Evolutionary conservation across 2,888 invertebrate genomes (phyloP).

Genomic region (Candidula unifasciata): DNA sequence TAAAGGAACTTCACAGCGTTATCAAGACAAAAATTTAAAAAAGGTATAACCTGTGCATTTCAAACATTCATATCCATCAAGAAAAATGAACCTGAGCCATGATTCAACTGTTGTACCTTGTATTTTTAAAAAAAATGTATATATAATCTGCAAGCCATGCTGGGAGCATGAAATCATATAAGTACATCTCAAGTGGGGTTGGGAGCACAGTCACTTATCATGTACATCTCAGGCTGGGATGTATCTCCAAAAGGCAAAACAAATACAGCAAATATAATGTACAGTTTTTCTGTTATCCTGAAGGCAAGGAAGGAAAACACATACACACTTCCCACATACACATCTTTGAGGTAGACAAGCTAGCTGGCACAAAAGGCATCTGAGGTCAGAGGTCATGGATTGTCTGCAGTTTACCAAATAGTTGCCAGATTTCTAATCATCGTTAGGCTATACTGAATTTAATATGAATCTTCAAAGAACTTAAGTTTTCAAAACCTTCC

Average conservation of each 20-base stretch:
- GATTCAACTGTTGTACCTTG: no score
- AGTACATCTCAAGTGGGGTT: not conserved
- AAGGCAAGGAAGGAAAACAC: not conserved
- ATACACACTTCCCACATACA: not conserved
- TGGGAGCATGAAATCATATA: no score
- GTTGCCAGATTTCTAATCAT: not conserved
- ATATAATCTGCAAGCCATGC: no score
- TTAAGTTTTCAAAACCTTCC: no score
- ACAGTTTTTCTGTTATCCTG: not conserved
- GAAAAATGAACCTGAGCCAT: no score
- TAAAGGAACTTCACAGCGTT: no score
- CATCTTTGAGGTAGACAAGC: not conserved
- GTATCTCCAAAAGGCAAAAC: not conserved
- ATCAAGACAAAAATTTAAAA: no score
- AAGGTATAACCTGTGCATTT: no score
- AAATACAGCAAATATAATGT: not conserved
- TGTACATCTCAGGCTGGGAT: not conserved
- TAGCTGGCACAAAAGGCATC: not conserved
- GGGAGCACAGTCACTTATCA: no score
- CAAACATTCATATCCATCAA: no score
- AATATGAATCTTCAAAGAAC: not conserved
- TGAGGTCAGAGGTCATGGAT: constrained; percentile 10
- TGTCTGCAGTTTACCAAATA: not conserved
- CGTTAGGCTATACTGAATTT: not conserved
- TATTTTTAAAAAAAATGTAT: no score